Conservation (phyloP, 2,113 vertebrate species). For the Vimba vimba region DNA sequence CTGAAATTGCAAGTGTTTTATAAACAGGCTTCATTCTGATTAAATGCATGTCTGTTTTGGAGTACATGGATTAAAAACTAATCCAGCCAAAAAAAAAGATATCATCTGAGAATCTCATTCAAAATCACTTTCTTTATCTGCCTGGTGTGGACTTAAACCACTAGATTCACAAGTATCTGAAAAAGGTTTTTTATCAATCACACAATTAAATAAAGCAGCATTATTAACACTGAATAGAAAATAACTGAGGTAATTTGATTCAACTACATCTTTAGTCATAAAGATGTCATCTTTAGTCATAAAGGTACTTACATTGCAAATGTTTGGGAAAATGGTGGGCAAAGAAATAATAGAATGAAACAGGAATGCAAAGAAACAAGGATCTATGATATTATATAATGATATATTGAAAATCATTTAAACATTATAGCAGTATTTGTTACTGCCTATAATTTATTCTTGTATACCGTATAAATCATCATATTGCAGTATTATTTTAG, state of each 20-base stretch:
- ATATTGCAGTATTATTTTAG: background rate
- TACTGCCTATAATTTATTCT: background rate
- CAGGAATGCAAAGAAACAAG: too few species aligned
- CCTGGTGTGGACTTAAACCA: background rate
- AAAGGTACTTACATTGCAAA: background rate
- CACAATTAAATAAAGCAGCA: background rate
- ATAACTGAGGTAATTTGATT: background rate
- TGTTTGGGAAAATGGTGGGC: background rate
- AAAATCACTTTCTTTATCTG: constrained; percentile 9
- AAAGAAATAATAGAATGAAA: too few species aligned
- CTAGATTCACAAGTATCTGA: background rate
- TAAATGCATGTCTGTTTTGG: background rate
- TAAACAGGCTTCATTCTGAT: background rate
- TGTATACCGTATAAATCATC: background rate
- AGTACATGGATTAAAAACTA: background rate
- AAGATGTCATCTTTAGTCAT: background rate
- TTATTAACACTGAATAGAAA: background rate
- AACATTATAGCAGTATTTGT: background rate
- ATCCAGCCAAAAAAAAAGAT: background rate
- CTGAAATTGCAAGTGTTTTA: background rate
- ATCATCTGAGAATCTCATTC: background rate
- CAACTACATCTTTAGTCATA: background rate
- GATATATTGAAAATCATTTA: background rate
- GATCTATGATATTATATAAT: too few species aligned
- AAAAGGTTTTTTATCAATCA: background rate